phyloP scores from a whole-genome alignment of 1,140 invertebrate genomes.

The Heliconius melpomene region DNA sequence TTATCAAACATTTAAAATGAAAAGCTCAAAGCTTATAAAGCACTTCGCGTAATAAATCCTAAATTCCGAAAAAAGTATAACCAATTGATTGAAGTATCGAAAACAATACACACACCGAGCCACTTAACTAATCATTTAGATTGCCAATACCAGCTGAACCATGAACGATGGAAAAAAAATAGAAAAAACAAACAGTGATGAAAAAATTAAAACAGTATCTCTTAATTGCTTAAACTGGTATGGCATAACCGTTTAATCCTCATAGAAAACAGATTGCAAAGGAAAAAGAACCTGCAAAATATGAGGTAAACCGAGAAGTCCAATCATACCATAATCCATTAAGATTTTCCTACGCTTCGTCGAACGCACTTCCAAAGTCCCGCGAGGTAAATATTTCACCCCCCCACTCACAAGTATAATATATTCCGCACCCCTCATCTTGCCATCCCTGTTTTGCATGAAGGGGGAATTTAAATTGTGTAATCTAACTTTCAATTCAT shows the following conservation, averaged over 20 bases:
- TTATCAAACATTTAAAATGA: not conserved
- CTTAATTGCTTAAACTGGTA: constrained; percentile 47
- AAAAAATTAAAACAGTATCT: constrained; percentile 36
- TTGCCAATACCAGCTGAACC: constrained; percentile 26
- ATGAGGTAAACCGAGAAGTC: constrained; percentile 68
- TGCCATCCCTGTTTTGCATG: constrained; percentile 79
- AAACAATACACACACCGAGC: constrained; percentile 6
- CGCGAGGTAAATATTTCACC: constrained; percentile 77
- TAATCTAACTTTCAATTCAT: constrained; percentile 82
- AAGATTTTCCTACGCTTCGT: constrained; percentile 72
- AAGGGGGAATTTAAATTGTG: constrained; percentile 81
- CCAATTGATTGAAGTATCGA: not conserved
- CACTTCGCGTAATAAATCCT: not conserved
- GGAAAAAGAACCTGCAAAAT: constrained; percentile 60
- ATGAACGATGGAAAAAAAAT: not conserved
- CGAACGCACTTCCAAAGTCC: constrained; percentile 76
- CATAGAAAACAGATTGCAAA: constrained; percentile 55
- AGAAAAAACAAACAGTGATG: constrained; percentile 35
- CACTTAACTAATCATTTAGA: constrained; percentile 43
- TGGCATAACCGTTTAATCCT: constrained; percentile 48
- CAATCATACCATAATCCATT: constrained; percentile 79
- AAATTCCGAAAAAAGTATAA: constrained; percentile 4
- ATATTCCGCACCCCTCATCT: constrained; percentile 75
- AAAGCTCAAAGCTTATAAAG: not conserved
- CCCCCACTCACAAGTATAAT: constrained; percentile 62